A percentile compares a stretch with the other conserved stretches of the same genome.
phyloP scores from a whole-genome alignment of 2,797 vertebrate species.

The Enteromius thamalakanensis region DNA sequence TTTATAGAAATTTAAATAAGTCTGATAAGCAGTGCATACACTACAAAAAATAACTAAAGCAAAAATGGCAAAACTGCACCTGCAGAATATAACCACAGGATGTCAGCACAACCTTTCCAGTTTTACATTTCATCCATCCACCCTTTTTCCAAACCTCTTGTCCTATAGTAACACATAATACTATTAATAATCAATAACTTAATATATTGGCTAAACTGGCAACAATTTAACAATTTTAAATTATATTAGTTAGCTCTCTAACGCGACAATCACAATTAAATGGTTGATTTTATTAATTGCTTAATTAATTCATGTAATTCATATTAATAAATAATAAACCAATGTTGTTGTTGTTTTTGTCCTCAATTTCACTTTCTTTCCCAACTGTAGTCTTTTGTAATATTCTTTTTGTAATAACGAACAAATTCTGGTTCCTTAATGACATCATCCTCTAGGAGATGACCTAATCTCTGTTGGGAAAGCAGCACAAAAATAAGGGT shows the following conservation, averaged over 20 bases:
- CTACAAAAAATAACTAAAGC: not conserved
- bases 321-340: not conserved
- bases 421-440: not conserved
- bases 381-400: conserved; percentile 1
- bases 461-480: not conserved
- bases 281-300: not conserved
- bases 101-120: conserved; percentile 44
- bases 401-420: conserved; percentile 8
- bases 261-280: not conserved
- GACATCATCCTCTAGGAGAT: conserved; percentile 5
- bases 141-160: not conserved
- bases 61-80: not conserved
- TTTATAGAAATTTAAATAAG: not conserved
- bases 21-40: not conserved
- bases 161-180: not conserved
- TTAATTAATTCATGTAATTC: not conserved
- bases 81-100: conserved; percentile 40
- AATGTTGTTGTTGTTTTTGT: not conserved
- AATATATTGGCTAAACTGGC: not conserved
- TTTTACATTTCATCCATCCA: not conserved
- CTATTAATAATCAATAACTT: not conserved
- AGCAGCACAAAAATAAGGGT: not conserved
- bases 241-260: not conserved
- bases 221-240: not conserved
- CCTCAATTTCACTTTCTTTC: not conserved